Conservation (phyloP, 2,113 vertebrate species). For the Chloebia gouldiae region DNA sequence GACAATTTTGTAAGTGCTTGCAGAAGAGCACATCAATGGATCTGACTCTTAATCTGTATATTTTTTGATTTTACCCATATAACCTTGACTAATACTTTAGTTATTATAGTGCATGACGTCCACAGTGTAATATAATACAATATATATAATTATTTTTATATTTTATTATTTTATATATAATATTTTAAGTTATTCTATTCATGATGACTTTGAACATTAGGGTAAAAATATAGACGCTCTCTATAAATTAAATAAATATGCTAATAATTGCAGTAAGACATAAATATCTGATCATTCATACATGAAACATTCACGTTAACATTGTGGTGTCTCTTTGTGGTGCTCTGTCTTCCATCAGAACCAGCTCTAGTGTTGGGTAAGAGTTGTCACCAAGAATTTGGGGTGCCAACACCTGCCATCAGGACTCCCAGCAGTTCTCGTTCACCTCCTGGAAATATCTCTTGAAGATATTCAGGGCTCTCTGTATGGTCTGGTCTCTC, state of each 20-base stretch:
- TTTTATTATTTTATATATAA: background rate
- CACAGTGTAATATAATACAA: background rate
- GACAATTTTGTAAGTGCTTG: background rate
- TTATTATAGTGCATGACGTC: background rate
- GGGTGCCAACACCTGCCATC: background rate
- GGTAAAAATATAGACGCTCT: background rate
- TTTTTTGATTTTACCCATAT: background rate
- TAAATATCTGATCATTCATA: background rate
- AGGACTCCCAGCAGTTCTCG: background rate
- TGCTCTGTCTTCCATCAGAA: background rate
- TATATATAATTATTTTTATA: background rate
- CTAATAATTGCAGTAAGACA: background rate
- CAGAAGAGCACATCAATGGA: background rate
- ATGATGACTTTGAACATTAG: background rate
- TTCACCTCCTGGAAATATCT: background rate
- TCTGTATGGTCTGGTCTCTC: accelerated
- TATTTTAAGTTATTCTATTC: background rate
- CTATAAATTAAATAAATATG: slow-evolving; percentile 58
- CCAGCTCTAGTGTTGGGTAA: background rate
- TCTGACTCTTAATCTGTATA: background rate
- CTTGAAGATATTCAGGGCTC: accelerated
- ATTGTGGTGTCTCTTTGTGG: background rate
- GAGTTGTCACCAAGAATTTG: background rate
- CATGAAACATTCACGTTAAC: accelerated
- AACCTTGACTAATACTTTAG: background rate